Evolutionary conservation across 2,797 vertebrate species (phyloP).

Genomic region (Amblyopsis hoosieri): DNA sequence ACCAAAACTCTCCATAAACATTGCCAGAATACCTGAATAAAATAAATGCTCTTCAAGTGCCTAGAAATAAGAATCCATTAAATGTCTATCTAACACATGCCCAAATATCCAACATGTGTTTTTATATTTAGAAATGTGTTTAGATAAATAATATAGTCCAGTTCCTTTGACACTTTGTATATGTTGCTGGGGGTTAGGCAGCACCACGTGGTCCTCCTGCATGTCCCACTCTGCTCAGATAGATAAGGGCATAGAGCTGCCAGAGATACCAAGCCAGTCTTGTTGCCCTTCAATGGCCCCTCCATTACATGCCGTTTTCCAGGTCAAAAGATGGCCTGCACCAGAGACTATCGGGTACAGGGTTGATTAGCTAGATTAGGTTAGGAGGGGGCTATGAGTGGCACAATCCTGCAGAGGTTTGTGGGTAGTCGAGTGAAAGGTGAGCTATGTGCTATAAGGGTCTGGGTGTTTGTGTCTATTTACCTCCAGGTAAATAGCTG

Average conservation of each 20-base stretch:
- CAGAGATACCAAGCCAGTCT: conserved; percentile 66
- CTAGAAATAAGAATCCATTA: neutral
- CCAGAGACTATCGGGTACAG: neutral
- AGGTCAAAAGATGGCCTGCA: conserved; percentile 54
- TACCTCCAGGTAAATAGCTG: too few species aligned
- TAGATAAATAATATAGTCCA: too few species aligned
- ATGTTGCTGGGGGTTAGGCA: conserved; percentile 24
- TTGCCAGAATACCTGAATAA: neutral
- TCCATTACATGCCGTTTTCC: conserved; percentile 33
- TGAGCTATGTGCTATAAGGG: conserved; percentile 22
- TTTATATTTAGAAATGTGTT: too few species aligned
- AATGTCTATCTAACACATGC: too few species aligned
- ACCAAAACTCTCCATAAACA: conserved; percentile 7
- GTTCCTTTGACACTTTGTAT: too few species aligned
- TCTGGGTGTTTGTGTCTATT: conserved; percentile 25
- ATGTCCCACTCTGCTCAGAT: conserved; percentile 16
- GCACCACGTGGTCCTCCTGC: conserved; percentile 36
- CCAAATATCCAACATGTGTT: too few species aligned
- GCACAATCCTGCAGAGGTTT: conserved; percentile 18
- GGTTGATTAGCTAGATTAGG: too few species aligned
- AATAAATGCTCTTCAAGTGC: too few species aligned
- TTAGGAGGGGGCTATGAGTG: neutral
- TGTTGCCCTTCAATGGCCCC: conserved; percentile 31
- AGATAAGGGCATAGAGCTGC: conserved; percentile 34
- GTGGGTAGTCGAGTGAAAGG: conserved; percentile 41